phyloP scores from a whole-genome alignment of 2,888 invertebrate species.

The Phortica okadai region DNA sequence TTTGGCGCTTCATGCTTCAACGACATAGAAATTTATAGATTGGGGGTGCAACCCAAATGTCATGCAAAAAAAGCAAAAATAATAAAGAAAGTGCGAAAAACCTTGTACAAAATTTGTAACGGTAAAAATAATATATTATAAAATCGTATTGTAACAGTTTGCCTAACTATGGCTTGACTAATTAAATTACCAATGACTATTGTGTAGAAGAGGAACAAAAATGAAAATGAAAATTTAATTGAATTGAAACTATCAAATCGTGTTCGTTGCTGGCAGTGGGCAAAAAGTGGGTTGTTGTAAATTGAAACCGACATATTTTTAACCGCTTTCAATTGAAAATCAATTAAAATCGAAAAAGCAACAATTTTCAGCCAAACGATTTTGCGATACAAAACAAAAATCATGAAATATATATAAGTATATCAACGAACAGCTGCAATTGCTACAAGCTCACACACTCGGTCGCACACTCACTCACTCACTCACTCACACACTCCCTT shows the following conservation, averaged over 20 bases:
- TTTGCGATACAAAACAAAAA: neutral
- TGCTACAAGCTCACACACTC: neutral
- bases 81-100: neutral
- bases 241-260: neutral
- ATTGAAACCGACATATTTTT: neutral
- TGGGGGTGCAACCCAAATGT: conserved; percentile 9
- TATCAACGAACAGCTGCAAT: neutral
- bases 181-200: neutral
- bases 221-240: too few relatives aligned
- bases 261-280: neutral
- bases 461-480: neutral
- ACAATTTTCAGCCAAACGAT: neutral
- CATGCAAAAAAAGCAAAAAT: neutral
- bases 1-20: neutral
- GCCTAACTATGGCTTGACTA: neutral
- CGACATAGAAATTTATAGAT: neutral
- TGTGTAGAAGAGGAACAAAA: too few relatives aligned
- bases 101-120: neutral
- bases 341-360: neutral
- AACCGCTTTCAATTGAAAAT: conserved; percentile 18
- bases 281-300: neutral
- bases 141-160: neutral
- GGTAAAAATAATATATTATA: neutral
- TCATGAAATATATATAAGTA: neutral
- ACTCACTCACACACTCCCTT: too few relatives aligned